phyloP scores from a whole-genome alignment of 2,113 vertebrate genomes.

The Mobula hypostoma region DNA sequence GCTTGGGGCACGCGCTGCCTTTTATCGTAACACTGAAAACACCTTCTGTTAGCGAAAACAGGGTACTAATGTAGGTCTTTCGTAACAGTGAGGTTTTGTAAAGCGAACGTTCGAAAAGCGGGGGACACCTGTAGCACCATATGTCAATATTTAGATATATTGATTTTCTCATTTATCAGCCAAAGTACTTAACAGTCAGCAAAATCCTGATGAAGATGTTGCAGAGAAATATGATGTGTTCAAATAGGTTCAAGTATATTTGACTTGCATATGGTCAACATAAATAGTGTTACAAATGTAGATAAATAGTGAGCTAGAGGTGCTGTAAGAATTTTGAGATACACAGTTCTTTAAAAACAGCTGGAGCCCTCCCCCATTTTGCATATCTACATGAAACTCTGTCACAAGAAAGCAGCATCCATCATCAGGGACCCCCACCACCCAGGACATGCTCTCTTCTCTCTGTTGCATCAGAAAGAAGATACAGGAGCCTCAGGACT shows the following conservation, averaged over 20 bases:
- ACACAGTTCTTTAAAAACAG: neutral
- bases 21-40: too few relatives aligned
- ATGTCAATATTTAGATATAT: neutral
- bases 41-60: too few relatives aligned
- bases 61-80: too few relatives aligned
- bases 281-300: neutral
- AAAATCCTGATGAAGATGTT: neutral
- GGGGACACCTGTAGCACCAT: neutral
- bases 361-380: neutral
- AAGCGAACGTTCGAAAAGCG: too few relatives aligned
- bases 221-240: neutral
- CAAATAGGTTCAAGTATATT: neutral
- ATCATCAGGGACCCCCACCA: too few relatives aligned
- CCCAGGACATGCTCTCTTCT: too few relatives aligned
- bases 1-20: too few relatives aligned
- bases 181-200: neutral
- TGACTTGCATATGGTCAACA: neutral
- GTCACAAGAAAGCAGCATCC: too few relatives aligned
- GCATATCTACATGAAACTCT: too few relatives aligned
- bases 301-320: neutral
- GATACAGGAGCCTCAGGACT: too few relatives aligned
- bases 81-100: too few relatives aligned
- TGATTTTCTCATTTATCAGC: neutral
- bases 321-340: neutral
- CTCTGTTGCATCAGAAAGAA: too few relatives aligned